A percentile compares a stretch with the other conserved stretches of the same genome.
Evolutionary conservation across 2,888 invertebrate genomes (phyloP).

Genomic region (Parnassius mnemosyne): DNA sequence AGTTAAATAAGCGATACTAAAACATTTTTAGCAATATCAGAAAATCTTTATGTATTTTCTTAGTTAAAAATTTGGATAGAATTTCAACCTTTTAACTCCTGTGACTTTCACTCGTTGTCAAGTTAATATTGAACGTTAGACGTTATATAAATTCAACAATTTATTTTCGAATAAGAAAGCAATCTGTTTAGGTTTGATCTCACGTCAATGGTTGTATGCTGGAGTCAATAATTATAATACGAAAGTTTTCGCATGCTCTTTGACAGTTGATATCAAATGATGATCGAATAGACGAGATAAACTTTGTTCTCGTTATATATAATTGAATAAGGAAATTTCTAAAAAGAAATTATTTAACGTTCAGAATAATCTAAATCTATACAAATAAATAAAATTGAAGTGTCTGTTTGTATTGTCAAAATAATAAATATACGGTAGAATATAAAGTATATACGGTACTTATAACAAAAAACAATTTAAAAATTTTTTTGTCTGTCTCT

Average conservation of each 20-base stretch:
- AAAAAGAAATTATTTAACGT: too few species aligned
- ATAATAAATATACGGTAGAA: too few species aligned
- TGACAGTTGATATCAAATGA: constrained; percentile 12
- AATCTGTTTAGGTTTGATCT: constrained; percentile 12
- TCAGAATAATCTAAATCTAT: too few species aligned
- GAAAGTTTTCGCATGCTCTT: constrained; percentile 16
- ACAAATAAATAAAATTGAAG: too few species aligned
- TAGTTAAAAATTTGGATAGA: too few species aligned
- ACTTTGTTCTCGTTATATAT: constrained; percentile 13
- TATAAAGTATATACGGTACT: too few species aligned
- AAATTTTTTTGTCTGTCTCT: too few species aligned
- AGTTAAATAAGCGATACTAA: too few species aligned
- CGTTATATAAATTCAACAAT: not conserved
- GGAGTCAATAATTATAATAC: constrained; percentile 1
- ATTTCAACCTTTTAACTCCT: not conserved
- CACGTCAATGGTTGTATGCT: constrained; percentile 7
- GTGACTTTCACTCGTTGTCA: constrained; percentile 2
- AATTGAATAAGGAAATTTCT: constrained; percentile 5
- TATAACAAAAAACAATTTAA: too few species aligned
- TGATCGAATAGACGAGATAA: constrained; percentile 13
- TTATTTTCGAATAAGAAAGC: not conserved
- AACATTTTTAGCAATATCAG: too few species aligned
- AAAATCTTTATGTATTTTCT: too few species aligned
- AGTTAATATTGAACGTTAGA: not conserved
- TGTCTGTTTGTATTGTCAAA: too few species aligned